These are phyloP conservation scores for Synanthedon andrenaeformis DNA, from an alignment of 2,888 invertebrate species.

Conservation along the genomic window DNA sequence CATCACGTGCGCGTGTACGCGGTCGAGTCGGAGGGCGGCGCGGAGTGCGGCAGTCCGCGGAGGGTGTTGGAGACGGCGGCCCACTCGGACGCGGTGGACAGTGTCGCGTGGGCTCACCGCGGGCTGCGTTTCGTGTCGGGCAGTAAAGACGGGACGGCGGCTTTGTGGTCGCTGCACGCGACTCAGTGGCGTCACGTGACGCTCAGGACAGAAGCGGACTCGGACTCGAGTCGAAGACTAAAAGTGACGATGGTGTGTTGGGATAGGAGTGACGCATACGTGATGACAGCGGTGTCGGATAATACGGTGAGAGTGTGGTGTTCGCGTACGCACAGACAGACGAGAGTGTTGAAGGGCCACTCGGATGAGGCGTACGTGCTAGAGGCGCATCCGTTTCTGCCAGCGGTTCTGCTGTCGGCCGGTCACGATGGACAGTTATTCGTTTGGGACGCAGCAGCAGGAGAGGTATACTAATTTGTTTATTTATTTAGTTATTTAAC, in stretches of 20 bases:
- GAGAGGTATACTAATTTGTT: slow-evolving; percentile 13
- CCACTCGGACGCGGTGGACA: slow-evolving; percentile 94
- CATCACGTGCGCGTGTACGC: slow-evolving; percentile 93
- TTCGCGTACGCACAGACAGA: slow-evolving; percentile 73
- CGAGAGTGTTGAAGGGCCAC: slow-evolving; percentile 82
- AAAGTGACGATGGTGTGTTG: slow-evolving; percentile 95
- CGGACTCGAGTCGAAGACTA: slow-evolving; percentile 27
- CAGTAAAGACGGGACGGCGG: slow-evolving; percentile 94
- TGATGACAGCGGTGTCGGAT: slow-evolving; percentile 92
- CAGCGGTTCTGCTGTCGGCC: slow-evolving; percentile 87
- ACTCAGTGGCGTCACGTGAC: slow-evolving; percentile 89
- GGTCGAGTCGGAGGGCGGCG: slow-evolving; percentile 79
- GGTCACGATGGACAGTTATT: slow-evolving; percentile 96
- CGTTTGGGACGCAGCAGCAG: slow-evolving; percentile 79
- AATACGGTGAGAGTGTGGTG: slow-evolving; percentile 86
- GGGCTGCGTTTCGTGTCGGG: slow-evolving; percentile 93
- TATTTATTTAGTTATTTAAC: background rate
- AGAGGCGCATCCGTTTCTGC: slow-evolving; percentile 89
- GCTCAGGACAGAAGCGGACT: slow-evolving; percentile 55
- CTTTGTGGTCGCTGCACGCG: slow-evolving; percentile 91
- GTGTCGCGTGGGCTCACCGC: slow-evolving; percentile 93
- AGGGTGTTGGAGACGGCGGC: slow-evolving; percentile 79
- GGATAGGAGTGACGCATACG: slow-evolving; percentile 87
- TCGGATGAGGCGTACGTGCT: slow-evolving; percentile 94
- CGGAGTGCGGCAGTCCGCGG: slow-evolving; percentile 83